Evolutionary conservation across 1,140 invertebrate species (phyloP), one percentile per base, ranked within the genome.

Genomic region (Leptinotarsa lineolata): DNA sequence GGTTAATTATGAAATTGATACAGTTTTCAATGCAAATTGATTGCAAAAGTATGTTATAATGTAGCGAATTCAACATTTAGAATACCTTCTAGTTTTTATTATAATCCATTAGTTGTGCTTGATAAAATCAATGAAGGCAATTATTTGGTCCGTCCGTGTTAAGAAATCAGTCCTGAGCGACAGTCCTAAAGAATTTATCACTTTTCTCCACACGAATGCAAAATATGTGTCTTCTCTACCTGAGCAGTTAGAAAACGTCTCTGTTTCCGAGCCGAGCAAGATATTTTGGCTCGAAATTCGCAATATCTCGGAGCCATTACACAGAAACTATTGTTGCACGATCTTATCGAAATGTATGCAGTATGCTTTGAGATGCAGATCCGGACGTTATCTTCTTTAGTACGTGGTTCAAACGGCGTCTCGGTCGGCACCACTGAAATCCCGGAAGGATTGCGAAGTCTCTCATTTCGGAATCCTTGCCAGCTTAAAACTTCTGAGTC

Each of bases 281-380:
- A 76, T 72, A 72, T 76, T 76, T 76, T 71, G 72, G 69, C 72
- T 60, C n/a, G 67, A 68, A 72, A 66, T 63, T 68, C 39, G 70
- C 24, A 44, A 72, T 72, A 77, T 72, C 71, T 77, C 63, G 74
- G 60, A 73, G 48, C 69, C 60, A 46, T 66, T 73, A 70, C 72
- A 73, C 70, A 73, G 73, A 73, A 77, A 77, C 76, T 77, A 75
- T 77, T 77, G 74, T 74, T 63, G 70, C 72, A 67, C 72, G 77
- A 78, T 78, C 73, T 78, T 76, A 78, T 78, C 74, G 70, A 74
- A 78, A 78, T 78, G 73, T 76, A 76, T 78, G 72, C 77, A 78
- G 74, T 75, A 72, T 64, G 70, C 74, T 76, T 48, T 59, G 64
- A 74, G 76, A 77, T 78, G 72, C 70, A 78, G 77, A 78, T 77